Base-by-base conservation (phyloP, 2,797 vertebrate species). In the Periophthalmus magnuspinnatus region DNA sequence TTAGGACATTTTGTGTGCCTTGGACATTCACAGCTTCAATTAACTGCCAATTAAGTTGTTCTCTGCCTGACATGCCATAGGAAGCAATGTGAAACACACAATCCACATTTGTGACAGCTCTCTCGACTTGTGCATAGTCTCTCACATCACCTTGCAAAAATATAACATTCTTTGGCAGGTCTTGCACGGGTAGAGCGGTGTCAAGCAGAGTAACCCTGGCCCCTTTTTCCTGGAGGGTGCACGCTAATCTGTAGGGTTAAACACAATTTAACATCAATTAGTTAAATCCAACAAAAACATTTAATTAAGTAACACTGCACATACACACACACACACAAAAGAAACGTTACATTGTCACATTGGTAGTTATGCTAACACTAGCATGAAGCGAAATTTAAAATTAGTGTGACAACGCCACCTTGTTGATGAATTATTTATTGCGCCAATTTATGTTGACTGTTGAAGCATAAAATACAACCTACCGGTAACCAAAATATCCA, bases 401-500 rank as follows among this genome's bases (percentile, higher is more conserved):
- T 8, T 68, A 45, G 65, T 61, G n/a, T 34, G 5, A 72, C 56
- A 61, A 0, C 68, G 71, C 84, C 88, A 80, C 55, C 88, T 83
- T 71, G 80, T 76, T n/a, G 79, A 55, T 8, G 2, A 33, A 4
- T 0, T 11, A 21, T 0, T 1, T 24, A 66, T 68, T 69, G 64
- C 72, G 72, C 32, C 33, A 28, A 2, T 2, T 6, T 16, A 24
- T 17, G 21, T 19, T 7, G 5, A 47, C 3, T 19, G n/a, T 17
- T 47, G 14, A 24, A 33, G 58, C 58, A 9, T 22, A 5, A 0
- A 69, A 33, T 16, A 16, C 41, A 16, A 8, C 84, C 92, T 90
- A 99, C 97, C 97, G 95, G 89, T 92, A 95, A 59, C 97, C 97
- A 81, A 98, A 95, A 76, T 99, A 99, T 34, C 97, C 97, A 62